Evolutionary conservation across 1,140 invertebrate species (phyloP), one percentile per base, ranked within the genome.

Genomic region (Drosophila nasuta): DNA sequence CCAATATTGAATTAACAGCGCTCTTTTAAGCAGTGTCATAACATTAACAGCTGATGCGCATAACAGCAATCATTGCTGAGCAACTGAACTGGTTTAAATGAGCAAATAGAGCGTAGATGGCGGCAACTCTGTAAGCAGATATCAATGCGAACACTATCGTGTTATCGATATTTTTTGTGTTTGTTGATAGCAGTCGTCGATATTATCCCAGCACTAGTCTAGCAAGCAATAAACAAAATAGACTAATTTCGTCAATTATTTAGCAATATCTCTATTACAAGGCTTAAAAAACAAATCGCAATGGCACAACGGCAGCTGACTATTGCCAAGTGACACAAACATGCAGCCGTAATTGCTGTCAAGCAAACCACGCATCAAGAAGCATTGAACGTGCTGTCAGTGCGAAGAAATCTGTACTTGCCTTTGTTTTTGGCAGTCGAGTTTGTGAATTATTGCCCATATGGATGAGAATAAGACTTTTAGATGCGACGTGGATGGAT

Each of bases 381-480:
- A 17, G 13, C 10, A 62, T 25, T 20, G 13, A 35, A 25, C 59
- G 46, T 54, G 64, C 35, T 51, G 52, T 56, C 41, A 48, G 1
- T 25, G 7, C 2, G 5, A 17, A 38, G 1, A 38, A 56, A n/a
- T 17, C 10, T 11, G 28, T 41, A 30, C 30, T 10, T 10, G 11
- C 10, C 10, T 38, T 10, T 38, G 7, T 38, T 38, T 51, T 25
- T 11, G n/a, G 7, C 6, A 20, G 17, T 3, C 10, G 2, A 30
- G 51, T 25, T 13, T 25, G 20, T 25, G 1, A 11, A 54, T 48
- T 25, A 25, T 25, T 17, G 46, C n/a, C 8, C 35, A 43, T 45
- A 75, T 63, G 72, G 72, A 75, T 15, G 45, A 45, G n/a, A 70
- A 75, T n/a, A 75, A 63, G 28, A 11, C 28, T 3, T 70, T 57